phyloP scores from a whole-genome alignment of 1,140 invertebrate species.

The Bactericera cockerelli region DNA sequence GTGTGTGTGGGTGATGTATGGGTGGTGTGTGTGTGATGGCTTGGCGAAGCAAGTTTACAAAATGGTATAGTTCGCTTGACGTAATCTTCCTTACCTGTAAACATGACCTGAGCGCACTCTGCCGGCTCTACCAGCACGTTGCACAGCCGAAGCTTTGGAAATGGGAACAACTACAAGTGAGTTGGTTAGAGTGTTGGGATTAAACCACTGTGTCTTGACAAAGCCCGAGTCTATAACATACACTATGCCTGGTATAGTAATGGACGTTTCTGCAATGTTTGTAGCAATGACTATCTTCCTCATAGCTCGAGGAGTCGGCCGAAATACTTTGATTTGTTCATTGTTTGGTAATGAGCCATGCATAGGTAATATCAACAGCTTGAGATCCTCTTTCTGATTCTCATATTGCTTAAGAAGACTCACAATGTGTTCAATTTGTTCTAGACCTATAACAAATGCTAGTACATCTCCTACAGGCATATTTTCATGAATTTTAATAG shows the following conservation, averaged over 20 bases:
- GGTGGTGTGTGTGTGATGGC: too few species aligned
- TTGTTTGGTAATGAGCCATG: constrained; percentile 74
- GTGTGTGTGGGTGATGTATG: too few species aligned
- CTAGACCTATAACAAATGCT: constrained; percentile 87
- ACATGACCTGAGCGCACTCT: constrained; percentile 70
- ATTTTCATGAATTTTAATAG: constrained; percentile 73
- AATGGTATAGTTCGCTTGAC: too few species aligned
- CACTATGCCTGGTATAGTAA: constrained; percentile 78
- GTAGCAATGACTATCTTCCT: constrained; percentile 85
- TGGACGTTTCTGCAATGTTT: constrained; percentile 94
- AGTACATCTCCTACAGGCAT: constrained; percentile 77
- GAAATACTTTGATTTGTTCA: constrained; percentile 81
- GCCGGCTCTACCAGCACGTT: constrained; percentile 84
- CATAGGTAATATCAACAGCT: constrained; percentile 74
- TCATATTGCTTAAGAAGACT: constrained; percentile 49
- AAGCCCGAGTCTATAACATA: constrained; percentile 95
- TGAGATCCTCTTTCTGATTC: constrained; percentile 33
- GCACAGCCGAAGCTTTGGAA: constrained; percentile 77
- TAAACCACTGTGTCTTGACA: constrained; percentile 88
- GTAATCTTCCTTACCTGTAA: constrained; percentile 48
- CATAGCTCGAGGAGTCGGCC: constrained; percentile 48
- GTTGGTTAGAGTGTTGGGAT: constrained; percentile 68
- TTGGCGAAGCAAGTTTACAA: too few species aligned
- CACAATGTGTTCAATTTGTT: constrained; percentile 68
- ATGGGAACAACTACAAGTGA: constrained; percentile 68